Conservation (phyloP, 2,113 vertebrate genomes). For the Ptilorrhoa leucosticta region DNA sequence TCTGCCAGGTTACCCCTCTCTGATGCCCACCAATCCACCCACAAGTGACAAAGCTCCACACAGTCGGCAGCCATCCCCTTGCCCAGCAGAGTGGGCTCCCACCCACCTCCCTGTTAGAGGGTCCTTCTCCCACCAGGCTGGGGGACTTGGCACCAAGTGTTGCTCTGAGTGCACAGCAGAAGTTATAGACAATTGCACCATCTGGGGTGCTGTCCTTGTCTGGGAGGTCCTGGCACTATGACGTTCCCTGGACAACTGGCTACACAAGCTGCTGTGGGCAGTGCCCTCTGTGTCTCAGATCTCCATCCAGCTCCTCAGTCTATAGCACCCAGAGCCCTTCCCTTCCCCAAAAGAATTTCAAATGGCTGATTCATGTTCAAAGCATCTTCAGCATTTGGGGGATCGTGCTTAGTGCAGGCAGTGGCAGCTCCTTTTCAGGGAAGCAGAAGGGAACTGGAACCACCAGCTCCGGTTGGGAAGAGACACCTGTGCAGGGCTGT, state of each 20-base stretch:
- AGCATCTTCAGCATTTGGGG: not conserved
- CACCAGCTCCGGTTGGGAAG: not conserved
- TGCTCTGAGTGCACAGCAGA: not conserved
- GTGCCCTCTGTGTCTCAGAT: not conserved
- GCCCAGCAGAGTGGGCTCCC: not conserved
- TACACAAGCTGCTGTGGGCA: accelerated
- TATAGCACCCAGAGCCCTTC: not conserved
- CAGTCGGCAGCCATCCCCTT: not conserved
- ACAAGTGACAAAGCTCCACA: not conserved
- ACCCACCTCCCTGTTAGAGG: not conserved
- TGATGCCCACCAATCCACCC: not conserved
- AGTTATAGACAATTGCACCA: not conserved
- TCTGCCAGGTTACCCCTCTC: not conserved
- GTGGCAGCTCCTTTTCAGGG: not conserved
- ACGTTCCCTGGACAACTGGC: not conserved
- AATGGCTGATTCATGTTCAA: not conserved
- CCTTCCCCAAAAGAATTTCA: not conserved
- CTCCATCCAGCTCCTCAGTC: not conserved
- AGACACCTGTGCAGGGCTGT: not conserved
- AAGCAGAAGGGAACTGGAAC: not conserved
- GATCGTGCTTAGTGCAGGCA: not conserved
- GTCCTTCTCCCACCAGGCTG: not conserved
- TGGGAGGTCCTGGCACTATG: not conserved
- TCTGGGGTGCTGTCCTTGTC: not conserved
- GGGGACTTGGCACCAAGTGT: not conserved